Conservation (phyloP, 2,888 invertebrate genomes). For the Strigamia maritima region DNA sequence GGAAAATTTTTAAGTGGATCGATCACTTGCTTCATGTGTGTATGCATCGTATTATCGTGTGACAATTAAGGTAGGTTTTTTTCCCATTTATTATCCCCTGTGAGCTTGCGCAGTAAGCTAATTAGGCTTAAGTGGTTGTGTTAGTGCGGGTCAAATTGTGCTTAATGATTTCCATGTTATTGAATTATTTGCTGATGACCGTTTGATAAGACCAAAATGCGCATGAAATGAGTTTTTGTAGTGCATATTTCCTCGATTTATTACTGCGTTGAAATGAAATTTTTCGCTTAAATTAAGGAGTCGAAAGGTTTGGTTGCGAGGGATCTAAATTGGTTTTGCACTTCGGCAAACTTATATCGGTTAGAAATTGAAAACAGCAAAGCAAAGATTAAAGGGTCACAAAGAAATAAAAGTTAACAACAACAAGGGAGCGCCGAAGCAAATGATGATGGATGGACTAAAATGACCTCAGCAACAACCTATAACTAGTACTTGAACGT, state of each 20-base stretch:
- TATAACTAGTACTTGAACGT: slow-evolving; percentile 10
- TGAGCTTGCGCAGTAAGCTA: neutral
- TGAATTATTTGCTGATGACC: slow-evolving; percentile 10
- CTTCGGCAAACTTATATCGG: neutral
- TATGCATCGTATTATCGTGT: neutral
- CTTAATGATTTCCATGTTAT: slow-evolving; percentile 5
- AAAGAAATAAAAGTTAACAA: slow-evolving; percentile 1
- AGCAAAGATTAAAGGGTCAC: slow-evolving; percentile 5
- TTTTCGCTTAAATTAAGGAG: neutral
- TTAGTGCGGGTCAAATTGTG: neutral
- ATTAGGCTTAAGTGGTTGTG: neutral
- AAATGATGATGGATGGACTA: slow-evolving; percentile 10
- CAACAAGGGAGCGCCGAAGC: neutral
- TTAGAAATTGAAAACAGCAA: slow-evolving; percentile 5
- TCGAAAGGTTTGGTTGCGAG: neutral
- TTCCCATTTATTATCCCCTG: neutral
- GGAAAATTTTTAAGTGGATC: neutral
- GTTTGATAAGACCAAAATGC: neutral
- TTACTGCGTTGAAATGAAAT: neutral
- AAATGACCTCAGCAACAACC: neutral
- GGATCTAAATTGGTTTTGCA: neutral
- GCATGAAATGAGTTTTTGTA: slow-evolving; percentile 1
- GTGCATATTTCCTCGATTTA: neutral
- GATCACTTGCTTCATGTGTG: neutral
- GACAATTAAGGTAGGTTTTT: neutral